Conservation (phyloP, 2,797 vertebrate genomes). For the Podargus strigoides region DNA sequence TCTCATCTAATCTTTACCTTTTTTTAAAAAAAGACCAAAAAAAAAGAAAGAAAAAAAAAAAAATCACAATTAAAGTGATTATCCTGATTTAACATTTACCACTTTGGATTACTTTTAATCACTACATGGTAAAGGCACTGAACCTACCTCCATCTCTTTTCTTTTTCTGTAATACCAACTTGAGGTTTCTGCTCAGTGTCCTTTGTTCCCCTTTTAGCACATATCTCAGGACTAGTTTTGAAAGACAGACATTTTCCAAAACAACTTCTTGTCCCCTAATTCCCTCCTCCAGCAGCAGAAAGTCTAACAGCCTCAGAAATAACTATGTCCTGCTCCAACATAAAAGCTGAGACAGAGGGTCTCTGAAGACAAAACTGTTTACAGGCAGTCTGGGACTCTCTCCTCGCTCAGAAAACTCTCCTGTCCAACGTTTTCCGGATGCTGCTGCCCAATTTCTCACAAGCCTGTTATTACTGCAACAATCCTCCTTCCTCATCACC, state of each 20-base stretch:
- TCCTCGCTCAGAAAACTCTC: not conserved
- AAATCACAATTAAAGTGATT: not conserved
- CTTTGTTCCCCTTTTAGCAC: not conserved
- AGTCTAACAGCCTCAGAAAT: not conserved
- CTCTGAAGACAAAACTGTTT: not conserved
- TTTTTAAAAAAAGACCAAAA: no score
- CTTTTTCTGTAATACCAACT: not conserved
- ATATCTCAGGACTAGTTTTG: not conserved
- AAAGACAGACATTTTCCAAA: not conserved
- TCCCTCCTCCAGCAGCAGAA: not conserved
- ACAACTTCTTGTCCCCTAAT: not conserved
- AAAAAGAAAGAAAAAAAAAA: no score
- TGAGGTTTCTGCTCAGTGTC: not conserved
- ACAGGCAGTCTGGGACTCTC: not conserved
- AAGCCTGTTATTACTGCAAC: not conserved
- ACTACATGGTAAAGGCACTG: not conserved
- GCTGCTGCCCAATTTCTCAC: not conserved
- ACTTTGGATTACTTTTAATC: not conserved
- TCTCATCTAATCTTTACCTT: not conserved
- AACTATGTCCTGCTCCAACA: not conserved
- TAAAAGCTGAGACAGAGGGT: not conserved
- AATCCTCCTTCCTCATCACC: not conserved
- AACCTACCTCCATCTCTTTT: not conserved
- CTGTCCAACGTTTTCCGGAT: accelerated
- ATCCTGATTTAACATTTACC: not conserved